Conservation (phyloP, 2,888 invertebrate species). For the Candidula unifasciata region DNA sequence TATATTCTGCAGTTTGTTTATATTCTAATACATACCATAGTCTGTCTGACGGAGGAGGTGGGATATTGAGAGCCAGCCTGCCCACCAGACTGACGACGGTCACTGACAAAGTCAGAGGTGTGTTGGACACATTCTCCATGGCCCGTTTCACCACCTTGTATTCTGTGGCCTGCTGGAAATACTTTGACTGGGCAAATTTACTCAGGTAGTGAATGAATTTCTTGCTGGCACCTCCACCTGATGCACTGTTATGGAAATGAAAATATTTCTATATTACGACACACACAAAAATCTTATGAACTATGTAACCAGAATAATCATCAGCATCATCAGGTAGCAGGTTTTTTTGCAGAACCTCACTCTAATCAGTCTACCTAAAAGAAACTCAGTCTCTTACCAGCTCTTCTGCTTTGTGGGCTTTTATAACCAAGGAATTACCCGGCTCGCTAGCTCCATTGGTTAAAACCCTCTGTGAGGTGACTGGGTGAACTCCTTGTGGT, state of each 20-base stretch:
- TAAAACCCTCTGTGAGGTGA: too few species aligned
- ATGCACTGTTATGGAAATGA: slow-evolving; percentile 6
- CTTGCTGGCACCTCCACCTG: slow-evolving; percentile 78
- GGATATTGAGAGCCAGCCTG: slow-evolving; percentile 88
- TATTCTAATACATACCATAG: slow-evolving; percentile 84
- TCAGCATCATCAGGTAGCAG: too few species aligned
- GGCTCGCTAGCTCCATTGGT: too few species aligned
- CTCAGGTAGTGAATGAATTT: slow-evolving; percentile 90
- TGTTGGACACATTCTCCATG: slow-evolving; percentile 93
- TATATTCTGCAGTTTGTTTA: too few species aligned
- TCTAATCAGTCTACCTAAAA: too few species aligned
- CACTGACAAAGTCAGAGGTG: slow-evolving; percentile 89
- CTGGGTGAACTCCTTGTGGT: too few species aligned
- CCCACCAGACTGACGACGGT: slow-evolving; percentile 89
- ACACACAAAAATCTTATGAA: too few species aligned
- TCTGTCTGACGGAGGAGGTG: slow-evolving; percentile 92
- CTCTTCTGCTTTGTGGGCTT: too few species aligned
- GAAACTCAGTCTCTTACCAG: too few species aligned
- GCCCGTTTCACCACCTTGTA: slow-evolving; percentile 90
- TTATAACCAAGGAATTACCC: too few species aligned
- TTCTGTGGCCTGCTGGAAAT: slow-evolving; percentile 92
- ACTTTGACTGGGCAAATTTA: slow-evolving; percentile 89
- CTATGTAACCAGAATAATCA: too few species aligned
- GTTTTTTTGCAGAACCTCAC: too few species aligned
- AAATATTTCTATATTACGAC: background rate